phyloP scores from a whole-genome alignment of 2,113 vertebrate species.

The Pelusios castaneus region DNA sequence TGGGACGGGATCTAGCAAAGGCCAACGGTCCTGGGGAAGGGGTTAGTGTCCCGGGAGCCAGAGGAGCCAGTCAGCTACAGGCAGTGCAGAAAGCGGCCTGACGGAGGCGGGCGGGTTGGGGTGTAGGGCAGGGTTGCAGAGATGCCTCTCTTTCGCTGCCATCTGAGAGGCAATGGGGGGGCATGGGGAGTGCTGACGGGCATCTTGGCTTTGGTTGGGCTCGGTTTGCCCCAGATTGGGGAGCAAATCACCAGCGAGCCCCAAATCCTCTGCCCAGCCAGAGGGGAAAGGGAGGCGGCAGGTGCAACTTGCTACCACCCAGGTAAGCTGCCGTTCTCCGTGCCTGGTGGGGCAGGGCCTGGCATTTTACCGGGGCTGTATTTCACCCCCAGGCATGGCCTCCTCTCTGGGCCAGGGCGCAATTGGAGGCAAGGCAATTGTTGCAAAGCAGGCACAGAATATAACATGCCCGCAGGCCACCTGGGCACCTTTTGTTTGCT shows the following conservation, averaged over 20 bases:
- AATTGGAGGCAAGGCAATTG: background rate
- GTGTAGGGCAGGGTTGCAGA: background rate
- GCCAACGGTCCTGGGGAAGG: too few species aligned
- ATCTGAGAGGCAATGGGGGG: background rate
- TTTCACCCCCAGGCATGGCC: background rate
- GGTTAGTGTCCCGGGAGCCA: background rate
- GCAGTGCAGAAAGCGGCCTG: background rate
- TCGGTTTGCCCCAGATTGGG: background rate
- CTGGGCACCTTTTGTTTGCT: conserved; percentile 33
- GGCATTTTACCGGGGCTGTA: background rate
- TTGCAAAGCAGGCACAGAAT: conserved; percentile 33
- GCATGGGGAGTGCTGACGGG: background rate
- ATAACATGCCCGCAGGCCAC: conserved; percentile 38
- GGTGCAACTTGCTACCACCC: too few species aligned
- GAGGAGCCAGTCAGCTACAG: background rate
- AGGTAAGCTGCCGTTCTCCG: background rate
- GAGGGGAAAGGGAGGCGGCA: background rate
- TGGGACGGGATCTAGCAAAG: too few species aligned
- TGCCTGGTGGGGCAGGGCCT: too few species aligned
- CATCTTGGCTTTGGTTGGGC: background rate
- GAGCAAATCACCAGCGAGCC: too few species aligned
- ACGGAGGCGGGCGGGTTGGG: background rate
- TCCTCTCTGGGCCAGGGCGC: background rate
- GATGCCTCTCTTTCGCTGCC: background rate
- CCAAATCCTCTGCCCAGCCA: background rate